A percentile compares a stretch with the other conserved stretches of the same genome.
Conservation (phyloP, 2,888 invertebrate genomes). For the Ophioninae sp. region DNA sequence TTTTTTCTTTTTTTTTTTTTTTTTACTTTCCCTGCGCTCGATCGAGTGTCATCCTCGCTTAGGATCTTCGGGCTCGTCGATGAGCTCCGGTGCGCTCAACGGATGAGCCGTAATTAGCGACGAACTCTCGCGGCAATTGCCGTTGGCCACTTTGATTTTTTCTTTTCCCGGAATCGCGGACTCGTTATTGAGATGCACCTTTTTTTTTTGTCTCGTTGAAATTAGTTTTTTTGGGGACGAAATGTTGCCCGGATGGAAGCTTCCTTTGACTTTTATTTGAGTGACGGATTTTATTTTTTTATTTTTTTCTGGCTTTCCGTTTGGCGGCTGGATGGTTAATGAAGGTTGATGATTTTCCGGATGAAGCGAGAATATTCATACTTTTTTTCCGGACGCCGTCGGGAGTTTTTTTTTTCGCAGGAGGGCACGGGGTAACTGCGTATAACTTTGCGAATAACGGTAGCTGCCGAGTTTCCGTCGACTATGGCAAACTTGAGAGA, state of each 20-base stretch:
- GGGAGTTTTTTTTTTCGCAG: not conserved
- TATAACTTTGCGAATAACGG: not conserved
- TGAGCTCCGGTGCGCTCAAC: not conserved
- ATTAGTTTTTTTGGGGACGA: not conserved
- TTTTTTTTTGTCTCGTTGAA: not conserved
- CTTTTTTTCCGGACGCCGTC: not conserved
- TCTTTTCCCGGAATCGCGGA: not conserved
- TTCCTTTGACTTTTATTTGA: too few species aligned
- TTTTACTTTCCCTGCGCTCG: too few species aligned
- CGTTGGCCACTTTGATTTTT: not conserved
- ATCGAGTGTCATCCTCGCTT: not conserved
- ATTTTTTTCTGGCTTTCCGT: not conserved
- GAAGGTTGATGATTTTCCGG: not conserved
- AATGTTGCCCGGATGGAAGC: not conserved
- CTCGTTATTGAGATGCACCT: not conserved
- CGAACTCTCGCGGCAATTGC: not conserved
- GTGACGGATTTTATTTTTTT: not conserved
- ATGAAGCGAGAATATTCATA: not conserved
- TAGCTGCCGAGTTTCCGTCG: too few species aligned
- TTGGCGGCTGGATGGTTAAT: not conserved
- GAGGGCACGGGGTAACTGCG: not conserved
- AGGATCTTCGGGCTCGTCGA: not conserved
- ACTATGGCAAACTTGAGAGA: too few species aligned
- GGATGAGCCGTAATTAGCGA: not conserved
- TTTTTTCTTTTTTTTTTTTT: not conserved